Percentiles rank a stretch among this genome's conserved stretches.
Evolutionary conservation across 1,140 invertebrate genomes (phyloP).

Genomic region (Polypedilum vanderplanki): DNA sequence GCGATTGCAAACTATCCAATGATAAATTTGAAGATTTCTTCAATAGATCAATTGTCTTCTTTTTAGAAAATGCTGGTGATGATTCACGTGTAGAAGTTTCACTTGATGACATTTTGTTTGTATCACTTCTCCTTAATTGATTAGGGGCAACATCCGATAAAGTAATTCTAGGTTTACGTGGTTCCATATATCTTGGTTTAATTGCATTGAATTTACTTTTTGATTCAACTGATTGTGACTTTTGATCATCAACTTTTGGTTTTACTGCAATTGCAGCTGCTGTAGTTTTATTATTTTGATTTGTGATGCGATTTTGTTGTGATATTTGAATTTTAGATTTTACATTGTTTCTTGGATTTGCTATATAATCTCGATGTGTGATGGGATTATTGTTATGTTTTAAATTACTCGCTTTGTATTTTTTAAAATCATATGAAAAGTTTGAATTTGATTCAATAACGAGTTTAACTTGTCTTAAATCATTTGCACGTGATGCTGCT

Average conservation of each 20-base stretch:
- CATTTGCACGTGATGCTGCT: slow-evolving; percentile 46
- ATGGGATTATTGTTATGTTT: neutral
- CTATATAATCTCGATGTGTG: neutral
- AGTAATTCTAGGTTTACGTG: slow-evolving; percentile 40
- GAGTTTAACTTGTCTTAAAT: slow-evolving; percentile 52
- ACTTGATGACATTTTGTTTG: slow-evolving; percentile 42
- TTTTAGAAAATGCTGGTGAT: slow-evolving; percentile 55
- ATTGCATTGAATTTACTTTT: slow-evolving; percentile 7
- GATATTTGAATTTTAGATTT: neutral
- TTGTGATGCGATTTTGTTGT: neutral
- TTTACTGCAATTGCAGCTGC: neutral
- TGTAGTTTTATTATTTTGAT: neutral
- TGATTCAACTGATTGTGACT: neutral
- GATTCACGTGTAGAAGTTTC: slow-evolving; percentile 53
- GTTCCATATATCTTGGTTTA: slow-evolving; percentile 50
- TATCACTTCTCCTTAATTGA: slow-evolving; percentile 34
- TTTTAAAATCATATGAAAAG: neutral
- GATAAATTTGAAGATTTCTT: slow-evolving; percentile 45
- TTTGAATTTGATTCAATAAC: slow-evolving; percentile 48
- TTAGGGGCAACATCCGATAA: slow-evolving; percentile 39
- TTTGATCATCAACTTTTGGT: neutral
- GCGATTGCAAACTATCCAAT: slow-evolving; percentile 48
- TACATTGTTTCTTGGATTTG: neutral
- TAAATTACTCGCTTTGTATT: neutral
- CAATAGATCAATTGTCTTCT: slow-evolving; percentile 42